These are phyloP conservation scores for Solenodon paradoxus DNA, from an alignment of 2,113 vertebrate species.

Conservation along the genomic window DNA sequence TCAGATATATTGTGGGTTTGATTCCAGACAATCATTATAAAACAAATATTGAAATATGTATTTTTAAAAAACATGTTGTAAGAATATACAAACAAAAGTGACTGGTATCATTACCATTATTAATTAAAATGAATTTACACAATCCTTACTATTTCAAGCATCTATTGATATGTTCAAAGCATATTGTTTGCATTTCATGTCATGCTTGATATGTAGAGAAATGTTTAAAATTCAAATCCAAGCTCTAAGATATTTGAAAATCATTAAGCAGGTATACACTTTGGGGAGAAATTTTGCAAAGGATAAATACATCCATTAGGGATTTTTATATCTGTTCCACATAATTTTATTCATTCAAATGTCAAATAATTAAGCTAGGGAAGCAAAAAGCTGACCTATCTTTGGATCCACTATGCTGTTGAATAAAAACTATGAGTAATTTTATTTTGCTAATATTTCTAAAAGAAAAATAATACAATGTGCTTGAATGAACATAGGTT, in stretches of 20 bases:
- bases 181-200: neutral
- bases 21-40: no score
- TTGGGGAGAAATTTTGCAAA: neutral
- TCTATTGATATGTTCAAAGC: neutral
- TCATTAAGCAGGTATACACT: neutral
- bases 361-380: neutral
- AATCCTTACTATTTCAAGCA: neutral
- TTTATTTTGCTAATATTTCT: neutral
- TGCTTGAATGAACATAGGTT: neutral
- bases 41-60: no score
- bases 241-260: constrained; percentile 6
- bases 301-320: neutral
- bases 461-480: neutral
- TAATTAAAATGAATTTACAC: neutral
- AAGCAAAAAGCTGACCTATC: neutral
- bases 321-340: neutral
- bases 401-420: neutral
- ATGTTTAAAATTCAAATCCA: neutral
- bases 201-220: neutral
- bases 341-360: neutral
- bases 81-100: constrained; percentile 2
- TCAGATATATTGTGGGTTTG: no score
- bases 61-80: neutral
- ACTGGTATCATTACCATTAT: neutral
- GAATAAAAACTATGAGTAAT: neutral